Percentiles rank a stretch among this genome's conserved stretches.
Evolutionary conservation across 35 echinoderm and acorn worm species (phyloP).

Genomic region (Patiria miniata): DNA sequence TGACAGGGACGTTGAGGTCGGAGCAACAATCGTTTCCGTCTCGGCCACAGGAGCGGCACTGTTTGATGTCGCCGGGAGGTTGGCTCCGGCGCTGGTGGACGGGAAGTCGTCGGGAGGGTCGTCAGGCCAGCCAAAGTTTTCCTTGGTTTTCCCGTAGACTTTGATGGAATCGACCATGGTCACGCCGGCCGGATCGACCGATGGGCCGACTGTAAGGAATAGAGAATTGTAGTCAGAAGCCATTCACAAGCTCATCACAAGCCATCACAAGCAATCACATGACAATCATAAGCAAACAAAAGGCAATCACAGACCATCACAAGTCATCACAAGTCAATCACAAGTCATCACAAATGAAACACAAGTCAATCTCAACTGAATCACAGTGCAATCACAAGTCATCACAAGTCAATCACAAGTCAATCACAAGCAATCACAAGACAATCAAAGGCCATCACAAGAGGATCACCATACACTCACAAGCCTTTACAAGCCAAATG

Average conservation of each 20-base stretch:
- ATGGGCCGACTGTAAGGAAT: conserved; percentile 76
- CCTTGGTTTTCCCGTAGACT: conserved; percentile 98
- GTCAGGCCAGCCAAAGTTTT: conserved; percentile 94
- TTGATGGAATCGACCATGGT: conserved; percentile 99
- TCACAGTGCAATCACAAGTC: too few relatives aligned
- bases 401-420: too few relatives aligned
- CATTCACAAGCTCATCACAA: neutral
- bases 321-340: too few relatives aligned
- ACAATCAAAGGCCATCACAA: too few relatives aligned
- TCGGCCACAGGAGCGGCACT: conserved; percentile 45
- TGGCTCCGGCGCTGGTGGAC: conserved; percentile 50
- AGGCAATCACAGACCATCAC: too few relatives aligned
- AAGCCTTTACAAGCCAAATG: too few relatives aligned
- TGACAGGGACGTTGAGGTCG: conserved; percentile 70
- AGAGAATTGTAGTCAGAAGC: neutral
- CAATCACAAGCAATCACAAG: too few relatives aligned
- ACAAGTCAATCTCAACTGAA: too few relatives aligned
- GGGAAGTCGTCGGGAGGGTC: conserved; percentile 95
- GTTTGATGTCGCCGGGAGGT: conserved; percentile 18
- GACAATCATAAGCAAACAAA: neutral
- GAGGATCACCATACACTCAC: too few relatives aligned
- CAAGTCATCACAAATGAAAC: too few relatives aligned
- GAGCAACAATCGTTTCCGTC: conserved; percentile 65
- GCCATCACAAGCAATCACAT: neutral
- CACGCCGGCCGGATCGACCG: conserved; percentile 85